Percentiles rank a stretch among this genome's conserved stretches.
phyloP scores from a whole-genome alignment of 2,888 invertebrate genomes.

The Drosophila paranaensis region DNA sequence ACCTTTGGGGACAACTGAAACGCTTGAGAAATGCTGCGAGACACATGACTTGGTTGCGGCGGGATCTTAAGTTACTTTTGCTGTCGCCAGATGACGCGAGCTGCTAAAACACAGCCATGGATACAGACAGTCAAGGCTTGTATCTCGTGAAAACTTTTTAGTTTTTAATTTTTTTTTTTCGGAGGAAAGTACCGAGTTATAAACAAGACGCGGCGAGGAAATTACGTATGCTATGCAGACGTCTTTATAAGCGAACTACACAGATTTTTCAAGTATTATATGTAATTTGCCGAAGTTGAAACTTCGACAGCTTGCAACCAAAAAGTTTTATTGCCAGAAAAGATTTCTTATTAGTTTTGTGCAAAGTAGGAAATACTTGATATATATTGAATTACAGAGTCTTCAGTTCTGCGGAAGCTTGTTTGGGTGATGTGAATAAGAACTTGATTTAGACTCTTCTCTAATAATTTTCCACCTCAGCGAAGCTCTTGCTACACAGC shows the following conservation, averaged over 20 bases:
- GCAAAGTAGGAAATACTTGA: not conserved
- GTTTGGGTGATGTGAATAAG: too few relatives aligned
- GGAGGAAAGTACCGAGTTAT: conserved; percentile 1
- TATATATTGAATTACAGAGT: not conserved
- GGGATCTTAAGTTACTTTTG: conserved; percentile 60
- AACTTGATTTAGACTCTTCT: not conserved
- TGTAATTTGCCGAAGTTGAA: conserved; percentile 18
- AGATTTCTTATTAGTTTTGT: not conserved
- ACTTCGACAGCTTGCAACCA: not conserved
- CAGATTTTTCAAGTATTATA: conserved; percentile 10
- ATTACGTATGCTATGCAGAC: conserved; percentile 14
- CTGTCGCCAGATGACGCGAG: conserved; percentile 49
- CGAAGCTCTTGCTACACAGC: too few relatives aligned
- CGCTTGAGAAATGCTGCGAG: conserved; percentile 40
- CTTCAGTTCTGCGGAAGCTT: too few relatives aligned
- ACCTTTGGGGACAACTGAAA: conserved; percentile 52
- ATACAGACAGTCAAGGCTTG: conserved; percentile 17
- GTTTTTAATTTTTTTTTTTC: conserved; percentile 1
- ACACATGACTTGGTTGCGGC: conserved; percentile 33
- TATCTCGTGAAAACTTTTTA: conserved; percentile 28
- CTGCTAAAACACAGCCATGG: conserved; percentile 9
- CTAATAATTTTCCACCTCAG: too few relatives aligned
- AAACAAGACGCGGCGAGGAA: conserved; percentile 9
- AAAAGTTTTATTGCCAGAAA: not conserved
- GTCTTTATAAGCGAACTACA: conserved; percentile 3